A percentile compares a stretch with the other conserved stretches of the same genome.
These are phyloP conservation scores for Linnaemya tessellans DNA, from an alignment of 2,888 invertebrate species.

Conservation along the genomic window DNA sequence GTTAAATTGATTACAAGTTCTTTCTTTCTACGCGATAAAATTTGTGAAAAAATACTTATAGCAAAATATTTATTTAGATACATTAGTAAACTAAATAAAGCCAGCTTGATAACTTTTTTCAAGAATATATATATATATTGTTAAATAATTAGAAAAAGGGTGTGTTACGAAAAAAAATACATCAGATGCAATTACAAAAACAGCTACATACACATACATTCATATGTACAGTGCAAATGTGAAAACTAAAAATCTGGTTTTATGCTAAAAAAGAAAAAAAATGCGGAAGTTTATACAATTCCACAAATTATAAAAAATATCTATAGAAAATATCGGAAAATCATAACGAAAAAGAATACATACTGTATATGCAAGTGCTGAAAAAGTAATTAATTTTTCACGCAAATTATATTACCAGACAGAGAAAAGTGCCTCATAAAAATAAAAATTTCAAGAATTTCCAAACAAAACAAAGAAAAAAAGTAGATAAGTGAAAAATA, in stretches of 20 bases:
- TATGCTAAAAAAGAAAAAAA: slow-evolving; percentile 23
- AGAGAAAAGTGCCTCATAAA: slow-evolving; percentile 41
- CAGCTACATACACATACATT: background rate
- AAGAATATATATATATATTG: background rate
- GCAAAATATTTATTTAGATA: slow-evolving; percentile 3
- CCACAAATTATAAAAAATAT: background rate
- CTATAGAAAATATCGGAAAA: slow-evolving; percentile 7
- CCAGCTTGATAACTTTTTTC: background rate
- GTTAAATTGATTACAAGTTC: slow-evolving; percentile 38
- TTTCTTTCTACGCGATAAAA: slow-evolving; percentile 61
- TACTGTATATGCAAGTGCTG: slow-evolving; percentile 29
- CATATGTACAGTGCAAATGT: slow-evolving; percentile 19
- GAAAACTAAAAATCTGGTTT: slow-evolving; percentile 47
- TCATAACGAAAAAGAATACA: slow-evolving; percentile 8
- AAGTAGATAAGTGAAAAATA: slow-evolving; percentile 31
- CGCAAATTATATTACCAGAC: slow-evolving; percentile 42
- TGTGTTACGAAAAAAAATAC: slow-evolving; percentile 47
- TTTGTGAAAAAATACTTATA: slow-evolving; percentile 25
- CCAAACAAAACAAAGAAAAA: slow-evolving; percentile 41
- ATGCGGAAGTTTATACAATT: slow-evolving; percentile 57
- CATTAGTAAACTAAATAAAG: slow-evolving; percentile 8
- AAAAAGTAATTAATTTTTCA: slow-evolving; percentile 26
- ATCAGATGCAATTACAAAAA: slow-evolving; percentile 44
- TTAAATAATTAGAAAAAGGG: slow-evolving; percentile 60
- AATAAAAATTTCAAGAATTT: slow-evolving; percentile 49